These are phyloP conservation scores for Helarctos malayanus DNA, from an alignment of 2,797 vertebrate genomes.

Conservation along the genomic window DNA sequence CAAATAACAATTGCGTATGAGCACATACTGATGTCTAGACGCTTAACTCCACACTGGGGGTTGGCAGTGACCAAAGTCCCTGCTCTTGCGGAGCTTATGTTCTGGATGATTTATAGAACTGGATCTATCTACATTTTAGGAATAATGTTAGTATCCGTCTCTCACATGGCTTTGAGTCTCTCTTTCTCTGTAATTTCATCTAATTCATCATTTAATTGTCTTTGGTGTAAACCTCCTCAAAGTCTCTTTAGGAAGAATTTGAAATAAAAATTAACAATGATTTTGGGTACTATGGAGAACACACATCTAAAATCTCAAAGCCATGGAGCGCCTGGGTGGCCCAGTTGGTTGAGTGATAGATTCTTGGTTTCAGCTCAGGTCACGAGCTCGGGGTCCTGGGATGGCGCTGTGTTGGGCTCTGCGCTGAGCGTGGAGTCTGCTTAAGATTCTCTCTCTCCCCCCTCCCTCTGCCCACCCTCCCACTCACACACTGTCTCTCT, in stretches of 20 bases:
- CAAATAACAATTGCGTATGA: background rate
- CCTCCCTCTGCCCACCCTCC: background rate
- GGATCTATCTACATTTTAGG: background rate
- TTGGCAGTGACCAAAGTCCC: background rate
- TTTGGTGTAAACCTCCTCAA: background rate
- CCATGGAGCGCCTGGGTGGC: background rate
- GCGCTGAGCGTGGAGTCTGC: fast-evolving
- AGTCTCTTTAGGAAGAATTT: background rate
- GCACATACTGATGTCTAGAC: background rate
- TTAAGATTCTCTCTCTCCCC: background rate
- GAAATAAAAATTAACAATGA: constrained; percentile 15
- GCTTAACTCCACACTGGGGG: background rate
- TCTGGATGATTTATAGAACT: background rate
- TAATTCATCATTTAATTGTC: background rate
- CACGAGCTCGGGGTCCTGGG: too few species aligned
- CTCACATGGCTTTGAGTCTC: background rate
- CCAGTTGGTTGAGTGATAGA: background rate
- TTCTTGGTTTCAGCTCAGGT: too few species aligned
- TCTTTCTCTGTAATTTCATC: background rate
- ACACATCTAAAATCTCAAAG: background rate
- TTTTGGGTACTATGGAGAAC: background rate
- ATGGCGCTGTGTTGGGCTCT: too few species aligned
- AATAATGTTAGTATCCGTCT: background rate
- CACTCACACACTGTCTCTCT: background rate
- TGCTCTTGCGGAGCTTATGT: fast-evolving